These are phyloP conservation scores for Stratiomys singularior DNA, from an alignment of 2,888 invertebrate genomes.

Conservation along the genomic window DNA sequence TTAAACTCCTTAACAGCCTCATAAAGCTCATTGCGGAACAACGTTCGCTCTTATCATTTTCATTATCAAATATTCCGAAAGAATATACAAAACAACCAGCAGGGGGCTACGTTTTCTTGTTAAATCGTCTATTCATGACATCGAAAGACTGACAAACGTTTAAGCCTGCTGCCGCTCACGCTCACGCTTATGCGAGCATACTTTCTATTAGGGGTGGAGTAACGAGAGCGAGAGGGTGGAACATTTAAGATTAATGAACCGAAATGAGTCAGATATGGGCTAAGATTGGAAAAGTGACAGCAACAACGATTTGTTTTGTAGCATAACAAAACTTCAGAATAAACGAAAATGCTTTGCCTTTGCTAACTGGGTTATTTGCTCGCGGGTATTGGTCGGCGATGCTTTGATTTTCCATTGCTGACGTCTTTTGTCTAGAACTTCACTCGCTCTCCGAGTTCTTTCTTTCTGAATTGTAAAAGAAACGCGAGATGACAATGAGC, in stretches of 20 bases:
- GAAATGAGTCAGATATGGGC: slow-evolving; percentile 44
- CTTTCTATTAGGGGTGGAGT: too few species aligned
- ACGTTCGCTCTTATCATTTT: not conserved
- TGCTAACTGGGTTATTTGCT: not conserved
- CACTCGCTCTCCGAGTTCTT: not conserved
- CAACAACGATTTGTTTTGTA: slow-evolving; percentile 44
- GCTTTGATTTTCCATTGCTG: not conserved
- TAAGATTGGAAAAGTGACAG: slow-evolving; percentile 41
- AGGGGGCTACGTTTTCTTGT: not conserved
- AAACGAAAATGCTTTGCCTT: not conserved
- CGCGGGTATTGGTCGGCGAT: not conserved
- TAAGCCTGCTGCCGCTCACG: not conserved
- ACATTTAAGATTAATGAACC: slow-evolving; percentile 43
- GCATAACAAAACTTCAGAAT: slow-evolving; percentile 6
- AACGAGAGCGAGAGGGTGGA: not conserved
- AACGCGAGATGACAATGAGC: not conserved
- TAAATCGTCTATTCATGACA: not conserved
- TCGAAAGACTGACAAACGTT: not conserved
- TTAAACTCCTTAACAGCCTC: too few species aligned
- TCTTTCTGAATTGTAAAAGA: not conserved
- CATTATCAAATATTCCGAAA: slow-evolving; percentile 18
- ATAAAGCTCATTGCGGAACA: too few species aligned
- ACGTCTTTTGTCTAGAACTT: not conserved
- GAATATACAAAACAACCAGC: slow-evolving; percentile 13
- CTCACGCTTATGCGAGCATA: not conserved